phyloP scores from a whole-genome alignment of 2,888 invertebrate genomes.

The Callyntrura guangdongensis region DNA sequence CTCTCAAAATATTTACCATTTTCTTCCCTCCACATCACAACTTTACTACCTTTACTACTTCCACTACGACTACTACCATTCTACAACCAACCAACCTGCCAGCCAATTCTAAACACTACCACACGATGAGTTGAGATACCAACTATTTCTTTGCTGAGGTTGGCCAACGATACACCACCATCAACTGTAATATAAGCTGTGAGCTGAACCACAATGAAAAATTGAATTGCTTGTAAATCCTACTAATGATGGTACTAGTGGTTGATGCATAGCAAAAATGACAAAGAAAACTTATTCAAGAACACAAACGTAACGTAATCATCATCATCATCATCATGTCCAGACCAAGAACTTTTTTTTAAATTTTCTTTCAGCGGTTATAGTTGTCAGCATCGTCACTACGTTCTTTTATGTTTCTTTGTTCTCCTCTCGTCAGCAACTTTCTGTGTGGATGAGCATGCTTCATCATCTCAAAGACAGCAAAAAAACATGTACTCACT shows the following conservation, averaged over 20 bases:
- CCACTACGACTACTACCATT: conserved; percentile 21
- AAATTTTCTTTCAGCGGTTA: neutral
- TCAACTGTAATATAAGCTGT: neutral
- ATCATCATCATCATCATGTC: conserved; percentile 31
- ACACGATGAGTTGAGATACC: too few relatives aligned
- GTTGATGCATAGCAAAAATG: conserved; percentile 28
- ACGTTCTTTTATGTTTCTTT: conserved; percentile 30
- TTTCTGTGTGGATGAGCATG: conserved; percentile 3
- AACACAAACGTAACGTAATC: conserved; percentile 7
- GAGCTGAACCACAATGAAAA: neutral
- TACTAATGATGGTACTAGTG: neutral
- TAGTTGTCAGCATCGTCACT: conserved; percentile 8
- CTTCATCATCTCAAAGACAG: neutral
- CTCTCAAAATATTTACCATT: conserved; percentile 41
- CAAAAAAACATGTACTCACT: neutral
- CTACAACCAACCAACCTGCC: neutral
- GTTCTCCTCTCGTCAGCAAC: conserved; percentile 24
- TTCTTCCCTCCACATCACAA: conserved; percentile 37
- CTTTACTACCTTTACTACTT: conserved; percentile 23
- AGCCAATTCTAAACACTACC: too few relatives aligned
- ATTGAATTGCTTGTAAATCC: conserved; percentile 24
- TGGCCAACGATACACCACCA: neutral
- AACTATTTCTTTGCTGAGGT: neutral
- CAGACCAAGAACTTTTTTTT: neutral
- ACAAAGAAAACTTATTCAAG: conserved; percentile 36